Base-by-base conservation (phyloP, 2,888 invertebrate genomes). In the Erebia epiphron region DNA sequence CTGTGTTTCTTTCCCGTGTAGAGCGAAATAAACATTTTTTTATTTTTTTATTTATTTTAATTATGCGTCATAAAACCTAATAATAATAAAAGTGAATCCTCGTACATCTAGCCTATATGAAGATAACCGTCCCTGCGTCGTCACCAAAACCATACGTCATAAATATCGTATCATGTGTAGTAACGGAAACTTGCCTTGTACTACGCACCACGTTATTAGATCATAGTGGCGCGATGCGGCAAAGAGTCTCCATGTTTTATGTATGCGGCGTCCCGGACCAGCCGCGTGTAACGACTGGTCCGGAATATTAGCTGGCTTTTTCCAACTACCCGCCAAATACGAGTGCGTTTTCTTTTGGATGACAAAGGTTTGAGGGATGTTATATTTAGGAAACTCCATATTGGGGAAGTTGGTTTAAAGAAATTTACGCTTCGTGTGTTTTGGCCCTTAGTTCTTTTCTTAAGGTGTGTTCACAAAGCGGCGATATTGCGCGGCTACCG, bases 161-260 rank as follows among this genome's bases (percentile, higher is more conserved):
- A 62, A 61, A 46, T 43, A 2, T 66, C 80, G 77, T 83, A 16
- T 46, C 81, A 79, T 77, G 5, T 1, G 0, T 0, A 41, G 72
- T 75, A 83, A 72, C 77, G 87, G 50, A 69, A 21, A 72, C 71
- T 0, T n/a, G 67, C 49, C 41, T 69, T 73, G 56, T 80, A 82
- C 85, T 84, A 88, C 86, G 85, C 88, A 87, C 80, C 80, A 77
- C 83, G 84, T 90, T 90, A 90, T 91, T 91, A 89, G 91, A 91
- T 91, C 90, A 89, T 88, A 86, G 87, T 80, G 77, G 79, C 82
- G 84, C 83, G 85, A 82, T 83, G 88, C 86, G 86, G 88, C 84
- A 86, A 86, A 88, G 83, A 82, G 78, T 78, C 82, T 67, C 73
- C 77, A 90, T 90, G 88, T 90, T 89, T 90, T 90, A 90, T 91